Base-by-base conservation (phyloP, 2,888 invertebrate species). In the Acrobasis consociella region DNA sequence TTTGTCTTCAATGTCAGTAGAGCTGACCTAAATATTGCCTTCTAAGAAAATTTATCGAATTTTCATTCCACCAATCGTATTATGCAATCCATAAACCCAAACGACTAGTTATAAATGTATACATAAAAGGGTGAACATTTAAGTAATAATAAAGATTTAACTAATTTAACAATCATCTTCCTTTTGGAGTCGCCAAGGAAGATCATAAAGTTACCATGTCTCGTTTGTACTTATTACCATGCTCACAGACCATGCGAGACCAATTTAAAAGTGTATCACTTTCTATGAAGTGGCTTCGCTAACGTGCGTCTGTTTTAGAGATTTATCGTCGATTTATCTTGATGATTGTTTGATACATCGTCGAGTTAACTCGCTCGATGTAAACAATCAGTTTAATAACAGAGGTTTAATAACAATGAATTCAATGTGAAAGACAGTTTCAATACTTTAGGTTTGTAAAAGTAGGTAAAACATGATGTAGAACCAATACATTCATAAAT, bases 191-290 rank as follows among this genome's bases (percentile, higher is more conserved):
- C 38, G 15, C 38, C 16, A 52, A 13, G 39, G 13, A 39, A 55
- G 38, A 16, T 15, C 9, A 46, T 39, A 16, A n/a, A 55, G 31
- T 38, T 16, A 59, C 16, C 16, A 37, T 11, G n/a, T 60, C 16
- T 60, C 13, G 17, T 50, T 46, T 15, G 58, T 11, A 17, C 39
- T 51, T 60, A n/a, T 60, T 55, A 55, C 55, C 49, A 55, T 62
- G 62, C 9, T 37, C 55, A 62, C 49, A 38, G 16, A 55, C 53
- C 62, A 55, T 56, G 49, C 16, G 37, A 62, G 49, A 37, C 62
- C 62, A 62, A 62, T 55, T 62, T 62, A 62, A 31, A 62, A 61
- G 53, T 46, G 37, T 61, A 61, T 61, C 61, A 61, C 61, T 61
- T 53, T 61, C 61, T 61, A 46, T 31, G 46, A 52, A 31, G 61